A percentile compares a stretch with the other conserved stretches of the same genome.
Conservation (phyloP, 2,113 vertebrate genomes). For the Eudyptes chrysolophus region DNA sequence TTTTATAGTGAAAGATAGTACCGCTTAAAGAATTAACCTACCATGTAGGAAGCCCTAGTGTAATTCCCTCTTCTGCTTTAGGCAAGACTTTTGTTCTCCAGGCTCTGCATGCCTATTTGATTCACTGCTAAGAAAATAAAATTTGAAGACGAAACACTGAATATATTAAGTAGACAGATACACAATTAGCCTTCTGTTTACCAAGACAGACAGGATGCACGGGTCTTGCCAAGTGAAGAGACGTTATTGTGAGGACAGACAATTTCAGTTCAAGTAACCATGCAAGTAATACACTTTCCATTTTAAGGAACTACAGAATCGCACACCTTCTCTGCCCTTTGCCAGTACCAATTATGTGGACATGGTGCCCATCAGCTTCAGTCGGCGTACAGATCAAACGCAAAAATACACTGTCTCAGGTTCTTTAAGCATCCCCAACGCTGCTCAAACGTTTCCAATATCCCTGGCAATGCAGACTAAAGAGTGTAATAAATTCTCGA, state of each 20-base stretch:
- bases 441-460: not conserved
- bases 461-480: not conserved
- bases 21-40: not conserved
- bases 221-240: not conserved
- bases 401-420: not conserved
- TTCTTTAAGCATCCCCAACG: not conserved
- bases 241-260: not conserved
- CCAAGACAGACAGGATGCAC: not conserved
- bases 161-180: not conserved
- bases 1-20: not conserved
- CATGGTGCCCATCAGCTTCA: not conserved
- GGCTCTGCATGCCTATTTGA: not conserved
- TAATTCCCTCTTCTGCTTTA: not conserved
- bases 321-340: not conserved
- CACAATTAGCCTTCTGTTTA: not conserved
- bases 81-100: not conserved
- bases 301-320: not conserved
- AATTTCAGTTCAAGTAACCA: not conserved
- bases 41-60: not conserved
- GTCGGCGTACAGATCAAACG: not conserved
- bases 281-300: not conserved
- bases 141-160: not conserved
- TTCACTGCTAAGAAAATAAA: not conserved
- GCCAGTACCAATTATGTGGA: not conserved
- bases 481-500: not conserved